phyloP scores from a whole-genome alignment of 2,797 vertebrate genomes.

The Coccyzus lansbergi region DNA sequence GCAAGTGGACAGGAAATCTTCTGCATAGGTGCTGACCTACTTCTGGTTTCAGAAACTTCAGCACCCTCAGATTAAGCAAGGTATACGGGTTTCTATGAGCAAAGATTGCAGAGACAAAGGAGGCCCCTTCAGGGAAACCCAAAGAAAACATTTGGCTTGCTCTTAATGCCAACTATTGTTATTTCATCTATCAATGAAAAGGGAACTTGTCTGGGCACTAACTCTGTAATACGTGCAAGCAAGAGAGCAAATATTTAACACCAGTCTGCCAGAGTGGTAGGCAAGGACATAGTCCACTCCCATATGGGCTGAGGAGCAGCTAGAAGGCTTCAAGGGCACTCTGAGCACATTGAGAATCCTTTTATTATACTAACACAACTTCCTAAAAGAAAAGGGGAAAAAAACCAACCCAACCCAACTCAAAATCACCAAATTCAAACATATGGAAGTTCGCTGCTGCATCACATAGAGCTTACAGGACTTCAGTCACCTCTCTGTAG shows the following conservation, averaged over 20 bases:
- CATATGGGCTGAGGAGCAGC: rapidly evolving
- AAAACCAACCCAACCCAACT: too few relatives aligned
- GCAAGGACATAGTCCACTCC: background rate
- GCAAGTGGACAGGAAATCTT: background rate
- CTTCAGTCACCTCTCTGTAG: background rate
- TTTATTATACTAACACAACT: background rate
- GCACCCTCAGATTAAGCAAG: background rate
- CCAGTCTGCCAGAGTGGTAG: background rate
- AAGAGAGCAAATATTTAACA: conserved; percentile 1
- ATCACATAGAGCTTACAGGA: background rate
- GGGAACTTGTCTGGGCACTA: conserved; percentile 37
- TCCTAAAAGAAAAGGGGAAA: background rate
- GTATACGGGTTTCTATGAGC: background rate
- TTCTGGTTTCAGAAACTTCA: background rate
- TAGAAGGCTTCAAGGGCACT: background rate
- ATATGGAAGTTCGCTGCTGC: background rate
- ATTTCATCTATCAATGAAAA: conserved; percentile 40
- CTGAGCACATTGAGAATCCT: background rate
- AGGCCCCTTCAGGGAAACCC: conserved; percentile 14
- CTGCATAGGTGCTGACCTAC: background rate
- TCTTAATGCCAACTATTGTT: conserved; percentile 34
- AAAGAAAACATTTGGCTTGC: background rate
- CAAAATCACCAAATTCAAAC: background rate
- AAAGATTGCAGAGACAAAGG: background rate
- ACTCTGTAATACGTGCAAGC: background rate